Conservation (phyloP, 2,888 invertebrate genomes). For the Chymomyza procnemis region DNA sequence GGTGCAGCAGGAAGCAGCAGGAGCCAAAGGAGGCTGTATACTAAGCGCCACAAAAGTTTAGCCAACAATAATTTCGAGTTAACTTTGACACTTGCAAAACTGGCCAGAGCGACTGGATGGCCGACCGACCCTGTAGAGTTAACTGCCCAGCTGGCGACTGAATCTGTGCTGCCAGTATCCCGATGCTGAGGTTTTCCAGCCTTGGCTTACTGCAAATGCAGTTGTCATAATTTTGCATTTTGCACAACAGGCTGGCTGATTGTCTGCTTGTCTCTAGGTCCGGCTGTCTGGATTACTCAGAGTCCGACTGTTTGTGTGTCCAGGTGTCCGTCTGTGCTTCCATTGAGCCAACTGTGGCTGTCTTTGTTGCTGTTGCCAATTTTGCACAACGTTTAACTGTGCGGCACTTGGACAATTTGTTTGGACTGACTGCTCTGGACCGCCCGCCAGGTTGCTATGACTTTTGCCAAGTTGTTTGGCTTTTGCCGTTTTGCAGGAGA, state of each 20-base stretch:
- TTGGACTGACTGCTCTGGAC: slow-evolving; percentile 15
- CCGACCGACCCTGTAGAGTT: neutral
- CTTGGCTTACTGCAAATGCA: slow-evolving; percentile 67
- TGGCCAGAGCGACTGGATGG: slow-evolving; percentile 20
- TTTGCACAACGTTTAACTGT: slow-evolving; percentile 15
- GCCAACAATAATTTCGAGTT: slow-evolving; percentile 75
- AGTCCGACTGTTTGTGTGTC: neutral
- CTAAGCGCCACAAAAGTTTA: slow-evolving; percentile 72
- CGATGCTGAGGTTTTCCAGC: slow-evolving; percentile 14
- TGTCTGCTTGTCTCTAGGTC: neutral
- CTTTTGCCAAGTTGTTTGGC: slow-evolving; percentile 64
- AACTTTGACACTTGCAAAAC: slow-evolving; percentile 74
- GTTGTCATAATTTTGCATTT: slow-evolving; percentile 74
- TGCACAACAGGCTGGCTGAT: slow-evolving; percentile 18
- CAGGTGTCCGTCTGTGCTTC: neutral
- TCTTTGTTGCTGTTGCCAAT: slow-evolving; percentile 5
- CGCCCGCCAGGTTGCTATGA: slow-evolving; percentile 62
- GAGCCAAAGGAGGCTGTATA: slow-evolving; percentile 3
- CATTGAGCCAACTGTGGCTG: neutral
- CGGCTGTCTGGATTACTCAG: neutral
- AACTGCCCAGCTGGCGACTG: neutral
- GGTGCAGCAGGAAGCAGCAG: neutral
- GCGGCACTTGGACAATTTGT: slow-evolving; percentile 55
- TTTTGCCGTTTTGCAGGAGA: slow-evolving; percentile 45
- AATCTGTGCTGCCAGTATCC: neutral